Base-by-base conservation (phyloP, 2,888 invertebrate species). In the Pristionchus mayeri region DNA sequence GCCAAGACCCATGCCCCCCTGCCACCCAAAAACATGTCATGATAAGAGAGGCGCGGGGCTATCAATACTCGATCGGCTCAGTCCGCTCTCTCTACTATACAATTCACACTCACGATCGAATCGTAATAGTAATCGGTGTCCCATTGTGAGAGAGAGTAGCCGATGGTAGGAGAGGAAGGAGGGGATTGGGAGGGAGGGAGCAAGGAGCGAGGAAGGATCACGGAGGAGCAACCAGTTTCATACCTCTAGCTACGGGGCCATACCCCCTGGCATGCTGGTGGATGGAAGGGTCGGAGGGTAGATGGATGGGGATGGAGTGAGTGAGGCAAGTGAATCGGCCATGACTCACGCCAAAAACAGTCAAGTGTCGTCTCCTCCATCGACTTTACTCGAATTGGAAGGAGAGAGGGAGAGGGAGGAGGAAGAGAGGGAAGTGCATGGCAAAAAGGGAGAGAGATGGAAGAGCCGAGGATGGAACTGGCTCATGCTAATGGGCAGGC, bases 141-240 rank as follows among this genome's bases (percentile, higher is more conserved):
- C n/a, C 30, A 7, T 27, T 63, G n/a, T 63, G 63, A 27, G 71
- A 18, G 3, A 21, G 71, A 71, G 50, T 78, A 50, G 48, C 76
- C 76, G 13, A 7, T 24, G 71, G 37, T 3, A n/a, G 40, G 71
- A 24, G 6, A 7, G 75, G 44, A n/a, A 44, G 27, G 30, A 30
- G 27, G 63, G n/a, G 63, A 54, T 16, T 21, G 54, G 40, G 50
- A 48, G 48, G 13, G 30, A 18, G 30, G 40, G 75, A 75, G n/a
- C 75, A 71, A 9, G 50, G 50, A 71, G 16, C 40, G 21, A 2
- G 50, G 30, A 9, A 7, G 40, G 44, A 44, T 44, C 44, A 44
- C 44, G 44, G 44, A 44, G 44, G 44, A 44, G 44, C 18, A 71
- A 71, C 71, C 71, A 71, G 71, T 71, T 71, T 71, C 54, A 54